Evolutionary conservation across 2,797 vertebrate species (phyloP).

Genomic region (Selene dorsalis): DNA sequence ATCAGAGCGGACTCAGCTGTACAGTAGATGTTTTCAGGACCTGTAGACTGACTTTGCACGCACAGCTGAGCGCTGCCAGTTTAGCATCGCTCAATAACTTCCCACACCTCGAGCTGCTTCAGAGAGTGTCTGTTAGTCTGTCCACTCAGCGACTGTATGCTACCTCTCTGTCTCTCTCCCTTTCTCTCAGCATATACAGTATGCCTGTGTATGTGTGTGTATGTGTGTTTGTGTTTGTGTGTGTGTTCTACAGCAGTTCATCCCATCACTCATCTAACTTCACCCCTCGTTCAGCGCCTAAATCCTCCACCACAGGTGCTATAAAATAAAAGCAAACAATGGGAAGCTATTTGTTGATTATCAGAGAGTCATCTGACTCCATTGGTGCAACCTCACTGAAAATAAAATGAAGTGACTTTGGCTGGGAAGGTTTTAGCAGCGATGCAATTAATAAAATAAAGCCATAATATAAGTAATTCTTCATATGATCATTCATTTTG

Average conservation of each 20-base stretch:
- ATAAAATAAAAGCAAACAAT: constrained; percentile 42
- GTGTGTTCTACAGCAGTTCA: constrained; percentile 10
- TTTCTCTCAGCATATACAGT: background rate
- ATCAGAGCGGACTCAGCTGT: background rate
- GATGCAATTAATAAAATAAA: background rate
- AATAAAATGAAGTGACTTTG: background rate
- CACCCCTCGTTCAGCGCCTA: constrained; percentile 34
- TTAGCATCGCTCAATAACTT: constrained; percentile 61
- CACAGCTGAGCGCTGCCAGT: constrained; percentile 41
- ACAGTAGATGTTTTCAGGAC: constrained; percentile 11
- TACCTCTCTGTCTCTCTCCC: constrained; percentile 4
- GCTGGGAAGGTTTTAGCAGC: background rate
- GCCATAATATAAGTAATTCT: background rate
- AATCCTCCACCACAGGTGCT: constrained; percentile 41
- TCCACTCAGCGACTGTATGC: constrained; percentile 15
- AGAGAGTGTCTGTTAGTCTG: constrained; percentile 1
- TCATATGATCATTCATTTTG: background rate
- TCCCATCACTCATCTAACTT: constrained; percentile 41
- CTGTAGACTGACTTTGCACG: constrained; percentile 14
- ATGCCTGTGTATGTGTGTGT: constrained; percentile 7
- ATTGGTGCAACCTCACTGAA: background rate
- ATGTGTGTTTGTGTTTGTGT: constrained; percentile 1
- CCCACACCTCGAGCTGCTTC: constrained; percentile 56
- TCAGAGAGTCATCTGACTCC: constrained; percentile 17
- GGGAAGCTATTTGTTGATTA: background rate